A percentile compares a stretch with the other conserved stretches of the same genome.
phyloP scores from a whole-genome alignment of 2,888 invertebrate genomes.

The Heliconius erato region DNA sequence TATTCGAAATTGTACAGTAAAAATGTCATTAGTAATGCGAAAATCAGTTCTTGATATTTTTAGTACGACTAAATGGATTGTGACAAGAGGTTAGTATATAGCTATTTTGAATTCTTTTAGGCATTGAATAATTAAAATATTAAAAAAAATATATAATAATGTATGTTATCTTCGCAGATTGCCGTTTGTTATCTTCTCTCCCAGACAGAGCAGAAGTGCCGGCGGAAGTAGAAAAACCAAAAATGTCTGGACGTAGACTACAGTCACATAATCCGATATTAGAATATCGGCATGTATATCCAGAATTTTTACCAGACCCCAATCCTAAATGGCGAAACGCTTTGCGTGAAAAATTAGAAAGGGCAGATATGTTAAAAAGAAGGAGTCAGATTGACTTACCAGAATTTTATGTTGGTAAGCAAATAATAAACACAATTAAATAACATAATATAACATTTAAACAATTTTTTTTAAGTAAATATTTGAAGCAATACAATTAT shows the following conservation, averaged over 20 bases:
- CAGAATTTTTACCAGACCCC: conserved; percentile 97
- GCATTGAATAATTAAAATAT: background rate
- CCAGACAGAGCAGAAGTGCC: conserved; percentile 62
- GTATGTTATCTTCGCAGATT: conserved; percentile 60
- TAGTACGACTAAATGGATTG: conserved; percentile 70
- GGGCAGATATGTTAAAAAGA: conserved; percentile 96
- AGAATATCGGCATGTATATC: conserved; percentile 90
- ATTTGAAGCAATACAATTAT: too few relatives aligned
- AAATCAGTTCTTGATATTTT: conserved; percentile 64
- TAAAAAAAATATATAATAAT: background rate
- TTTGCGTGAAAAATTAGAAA: conserved; percentile 94
- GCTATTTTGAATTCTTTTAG: conserved; percentile 6
- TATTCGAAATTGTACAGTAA: background rate
- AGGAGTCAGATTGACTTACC: conserved; percentile 94
- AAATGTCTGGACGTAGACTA: conserved; percentile 56
- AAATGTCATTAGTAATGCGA: conserved; percentile 71
- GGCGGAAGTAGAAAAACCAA: conserved; percentile 55
- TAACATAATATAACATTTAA: too few relatives aligned
- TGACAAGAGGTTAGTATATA: conserved; percentile 73
- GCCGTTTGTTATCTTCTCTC: conserved; percentile 67
- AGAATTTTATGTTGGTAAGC: conserved; percentile 98
- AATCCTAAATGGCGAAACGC: conserved; percentile 91
- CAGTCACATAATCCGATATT: conserved; percentile 69
- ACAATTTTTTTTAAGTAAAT: too few relatives aligned
- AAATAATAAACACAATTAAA: background rate